Conservation (phyloP, 2,888 invertebrate genomes). For the Leptopilina drosophilae region DNA sequence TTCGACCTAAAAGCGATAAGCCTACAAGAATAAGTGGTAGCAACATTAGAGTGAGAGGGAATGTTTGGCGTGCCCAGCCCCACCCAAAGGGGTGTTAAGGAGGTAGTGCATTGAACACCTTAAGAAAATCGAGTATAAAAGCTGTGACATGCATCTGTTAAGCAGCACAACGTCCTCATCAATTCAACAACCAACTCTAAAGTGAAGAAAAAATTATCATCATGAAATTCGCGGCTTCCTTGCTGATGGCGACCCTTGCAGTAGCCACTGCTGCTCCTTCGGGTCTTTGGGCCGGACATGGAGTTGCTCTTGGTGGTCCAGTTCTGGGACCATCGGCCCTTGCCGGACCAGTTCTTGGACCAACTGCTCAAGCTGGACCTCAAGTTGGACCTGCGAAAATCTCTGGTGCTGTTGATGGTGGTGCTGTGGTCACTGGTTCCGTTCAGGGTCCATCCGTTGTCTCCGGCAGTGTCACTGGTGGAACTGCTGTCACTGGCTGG, state of each 20-base stretch:
- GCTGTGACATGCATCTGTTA: constrained; percentile 59
- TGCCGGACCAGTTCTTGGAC: constrained; percentile 68
- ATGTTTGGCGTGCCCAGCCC: constrained; percentile 73
- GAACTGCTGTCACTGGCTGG: constrained; percentile 65
- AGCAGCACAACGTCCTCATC: constrained; percentile 66
- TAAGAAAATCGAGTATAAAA: constrained; percentile 68
- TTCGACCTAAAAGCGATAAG: constrained; percentile 56
- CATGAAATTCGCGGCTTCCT: constrained; percentile 67
- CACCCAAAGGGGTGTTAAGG: constrained; percentile 66
- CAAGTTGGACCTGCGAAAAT: constrained; percentile 69
- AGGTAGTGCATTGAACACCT: constrained; percentile 55
- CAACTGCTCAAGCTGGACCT: constrained; percentile 69
- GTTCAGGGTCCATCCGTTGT: constrained; percentile 73
- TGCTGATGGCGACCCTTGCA: constrained; percentile 67
- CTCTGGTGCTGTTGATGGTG: constrained; percentile 73
- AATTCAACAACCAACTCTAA: constrained; percentile 36
- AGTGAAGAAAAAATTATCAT: constrained; percentile 34
- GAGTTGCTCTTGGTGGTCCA: constrained; percentile 70
- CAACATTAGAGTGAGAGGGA: constrained; percentile 59
- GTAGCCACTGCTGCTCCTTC: constrained; percentile 69
- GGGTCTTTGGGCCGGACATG: constrained; percentile 61
- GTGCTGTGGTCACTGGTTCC: constrained; percentile 73
- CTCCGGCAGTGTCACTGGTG: constrained; percentile 70
- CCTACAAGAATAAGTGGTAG: constrained; percentile 52
- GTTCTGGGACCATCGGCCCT: constrained; percentile 68